A percentile compares a stretch with the other conserved stretches of the same genome.
Evolutionary conservation across 2,888 invertebrate genomes (phyloP).

Genomic region (Brenthis daphne): DNA sequence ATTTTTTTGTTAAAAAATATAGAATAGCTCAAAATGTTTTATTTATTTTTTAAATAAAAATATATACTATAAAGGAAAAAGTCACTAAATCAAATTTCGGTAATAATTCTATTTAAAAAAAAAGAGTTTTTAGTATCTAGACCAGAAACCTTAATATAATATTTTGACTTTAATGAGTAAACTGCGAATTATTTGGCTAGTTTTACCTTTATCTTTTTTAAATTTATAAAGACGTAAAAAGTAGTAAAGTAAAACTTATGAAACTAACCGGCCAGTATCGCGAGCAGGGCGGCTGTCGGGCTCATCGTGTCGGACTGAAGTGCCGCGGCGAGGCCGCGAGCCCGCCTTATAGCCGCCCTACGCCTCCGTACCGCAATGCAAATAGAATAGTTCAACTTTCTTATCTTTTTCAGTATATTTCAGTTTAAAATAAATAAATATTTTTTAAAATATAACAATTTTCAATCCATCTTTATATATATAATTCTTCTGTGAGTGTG

Average conservation of each 20-base stretch:
- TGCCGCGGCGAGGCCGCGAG: slow-evolving; percentile 55
- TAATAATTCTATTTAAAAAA: too few species aligned
- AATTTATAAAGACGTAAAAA: slow-evolving; percentile 7
- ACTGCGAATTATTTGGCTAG: too few species aligned
- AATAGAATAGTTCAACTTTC: background rate
- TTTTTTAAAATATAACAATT: background rate
- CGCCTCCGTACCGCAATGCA: slow-evolving; percentile 30
- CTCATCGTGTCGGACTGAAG: slow-evolving; percentile 55
- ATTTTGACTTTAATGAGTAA: too few species aligned
- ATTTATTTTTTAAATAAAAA: too few species aligned
- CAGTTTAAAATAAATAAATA: background rate
- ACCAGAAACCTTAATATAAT: too few species aligned
- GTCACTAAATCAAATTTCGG: too few species aligned
- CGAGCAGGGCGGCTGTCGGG: slow-evolving; percentile 58
- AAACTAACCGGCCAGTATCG: slow-evolving; percentile 65
- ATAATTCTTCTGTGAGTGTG: too few species aligned
- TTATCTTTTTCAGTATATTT: background rate
- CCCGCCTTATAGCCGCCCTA: slow-evolving; percentile 67
- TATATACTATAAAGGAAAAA: too few species aligned
- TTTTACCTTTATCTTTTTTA: background rate
- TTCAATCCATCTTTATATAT: too few species aligned
- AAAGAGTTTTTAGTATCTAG: too few species aligned
- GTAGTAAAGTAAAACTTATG: background rate
- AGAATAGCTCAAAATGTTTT: too few species aligned
- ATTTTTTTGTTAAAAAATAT: too few species aligned